These are phyloP conservation scores for Hypomesus transpacificus DNA, from an alignment of 2,113 vertebrate species.

Conservation along the genomic window DNA sequence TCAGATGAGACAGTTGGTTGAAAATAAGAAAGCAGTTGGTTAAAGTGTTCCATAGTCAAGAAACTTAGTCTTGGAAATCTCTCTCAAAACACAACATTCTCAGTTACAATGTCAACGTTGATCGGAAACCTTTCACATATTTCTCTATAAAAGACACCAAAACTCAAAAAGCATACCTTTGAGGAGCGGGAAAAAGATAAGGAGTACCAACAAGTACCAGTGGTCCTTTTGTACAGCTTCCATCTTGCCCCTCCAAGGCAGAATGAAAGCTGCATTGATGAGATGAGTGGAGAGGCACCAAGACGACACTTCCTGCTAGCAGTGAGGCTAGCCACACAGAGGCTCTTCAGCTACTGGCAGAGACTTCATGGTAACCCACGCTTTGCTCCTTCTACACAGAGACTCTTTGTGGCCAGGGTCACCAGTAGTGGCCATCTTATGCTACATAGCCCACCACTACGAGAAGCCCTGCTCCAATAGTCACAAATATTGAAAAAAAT, in stretches of 20 bases:
- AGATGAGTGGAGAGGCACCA: conserved; percentile 52
- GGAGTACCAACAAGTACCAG: conserved; percentile 71
- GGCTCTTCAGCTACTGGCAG: conserved; percentile 38
- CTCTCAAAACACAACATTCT: not conserved
- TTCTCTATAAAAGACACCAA: not conserved
- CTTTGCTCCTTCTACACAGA: conserved; percentile 40
- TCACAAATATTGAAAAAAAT: not conserved
- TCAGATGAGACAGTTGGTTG: not conserved
- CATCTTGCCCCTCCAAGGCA: conserved; percentile 66
- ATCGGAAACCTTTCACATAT: not conserved
- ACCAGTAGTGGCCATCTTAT: conserved; percentile 21
- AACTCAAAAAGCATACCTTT: conserved; percentile 66
- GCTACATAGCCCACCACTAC: not conserved
- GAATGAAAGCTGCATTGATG: conserved; percentile 79
- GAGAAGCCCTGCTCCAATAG: not conserved
- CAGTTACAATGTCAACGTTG: not conserved
- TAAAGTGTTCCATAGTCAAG: not conserved
- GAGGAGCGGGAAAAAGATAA: conserved; percentile 64
- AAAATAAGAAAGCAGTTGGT: not conserved
- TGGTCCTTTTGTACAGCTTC: conserved; percentile 73
- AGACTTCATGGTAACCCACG: conserved; percentile 38
- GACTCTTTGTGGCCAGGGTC: conserved; percentile 28
- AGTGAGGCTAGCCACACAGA: conserved; percentile 22
- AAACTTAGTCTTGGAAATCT: not conserved
- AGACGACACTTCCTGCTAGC: conserved; percentile 65